Evolutionary conservation across 2,888 invertebrate species (phyloP), one percentile per base, ranked within the genome.

Genomic region (Drosophila pseudotakahashii): DNA sequence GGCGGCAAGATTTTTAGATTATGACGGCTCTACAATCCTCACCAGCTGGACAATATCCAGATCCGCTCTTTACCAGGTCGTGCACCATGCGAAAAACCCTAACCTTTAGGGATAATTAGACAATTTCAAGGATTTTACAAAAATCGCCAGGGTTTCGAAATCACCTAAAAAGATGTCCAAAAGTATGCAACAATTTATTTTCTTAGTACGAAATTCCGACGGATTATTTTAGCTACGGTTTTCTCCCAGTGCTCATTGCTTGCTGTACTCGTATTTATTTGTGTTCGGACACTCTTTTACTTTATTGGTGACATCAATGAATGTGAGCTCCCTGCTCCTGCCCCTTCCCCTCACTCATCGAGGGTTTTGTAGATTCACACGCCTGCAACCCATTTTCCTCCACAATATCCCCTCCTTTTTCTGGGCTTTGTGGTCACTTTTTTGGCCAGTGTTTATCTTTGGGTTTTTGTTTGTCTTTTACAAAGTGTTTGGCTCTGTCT

Each of bases 1-100:
- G 71, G 71, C 71, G 85, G 85, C 77, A 74, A 84, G 75, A 73
- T 77, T 75, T 81, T 79, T 70, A 71, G 88, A 88, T 82, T 85
- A 88, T 81, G 73, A 82, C 85, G 87, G 80, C 72, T 77, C 66
- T 51, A 60, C 79, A 60, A 64, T 53, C 53, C 66, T 39, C 68
- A 45, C 57, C 39, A 48, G 47, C 39, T 47, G 32, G 39, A 7
- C 14, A 50, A 42, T 32, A 44, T 34, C 45, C 48, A 55, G 48
- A 37, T 57, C 41, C 11, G 16, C 34, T 13, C 32, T 7, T 10
- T 9, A n/a, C 37, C 14, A 37, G 36, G 23, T 26, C 6, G 7
- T 45, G 48, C 37, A 52, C 30, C 51, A 32, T 7, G 36, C 36
- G 13, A 69, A 63, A 47, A n/a, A n/a, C n/a, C n/a, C n/a, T n/a